Base-by-base conservation (phyloP, 2,797 vertebrate species). In the Tolypeutes matacus region DNA sequence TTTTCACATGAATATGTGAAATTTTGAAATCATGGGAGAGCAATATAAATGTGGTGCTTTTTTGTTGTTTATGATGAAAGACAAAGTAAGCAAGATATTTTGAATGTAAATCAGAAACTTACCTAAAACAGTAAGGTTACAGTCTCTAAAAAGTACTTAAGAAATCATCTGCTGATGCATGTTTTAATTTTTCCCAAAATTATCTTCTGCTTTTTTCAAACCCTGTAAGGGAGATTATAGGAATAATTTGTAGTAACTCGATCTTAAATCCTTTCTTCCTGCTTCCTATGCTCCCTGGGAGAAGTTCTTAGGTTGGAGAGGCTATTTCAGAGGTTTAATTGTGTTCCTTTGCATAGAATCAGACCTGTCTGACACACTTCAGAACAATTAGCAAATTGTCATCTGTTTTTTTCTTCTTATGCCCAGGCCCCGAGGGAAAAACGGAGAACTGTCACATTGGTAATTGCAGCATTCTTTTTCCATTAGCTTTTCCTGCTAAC, bases 381-480 rank as follows among this genome's bases (percentile, higher is more conserved):
- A 80, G 90, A 93, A 89, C 80, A 92, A 94, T 97, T 95, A 97
- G 67, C 62, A 87, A 95, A 93, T 90, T 94, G 78, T 86, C 69
- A 76, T 76, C 80, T 13, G 5, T 90, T 93, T 93, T 81, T 83
- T 84, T 25, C 65, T 84, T 46, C 80, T 96, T 53, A 34, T n/a
- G 69, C 17, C 6, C 23, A 36, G 36, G 8, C 27, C 27, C 29
- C 2, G 46, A 51, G 65, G 7, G 21, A 86, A 95, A 65, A 64
- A 78, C 0, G n/a, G 58, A 95, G 11, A 64, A 14, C 7, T 53
- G 46, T 95, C 95, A 70, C 42, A 31, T 39, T 34, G 58, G 65
- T 42, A 25, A 94, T 58, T 36, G 9, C 9, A 7, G 3, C 51
- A 46, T 73, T 70, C 27, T 36, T 76, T 86, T 60, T 21, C 14